Evolutionary conservation across 1,140 invertebrate species (phyloP).

Genomic region (Platorchestia sp.): DNA sequence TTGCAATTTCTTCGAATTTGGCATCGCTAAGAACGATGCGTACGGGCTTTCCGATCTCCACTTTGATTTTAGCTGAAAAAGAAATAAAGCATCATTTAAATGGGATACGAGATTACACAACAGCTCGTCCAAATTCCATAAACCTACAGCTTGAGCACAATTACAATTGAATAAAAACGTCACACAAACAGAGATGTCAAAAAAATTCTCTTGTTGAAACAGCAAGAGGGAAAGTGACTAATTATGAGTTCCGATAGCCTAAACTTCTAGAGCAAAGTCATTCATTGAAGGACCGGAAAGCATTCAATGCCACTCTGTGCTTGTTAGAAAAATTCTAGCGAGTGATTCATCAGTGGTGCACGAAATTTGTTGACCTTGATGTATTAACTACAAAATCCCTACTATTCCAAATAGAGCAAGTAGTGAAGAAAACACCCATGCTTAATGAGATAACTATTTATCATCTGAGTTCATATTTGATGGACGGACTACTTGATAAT

Average conservation of each 20-base stretch:
- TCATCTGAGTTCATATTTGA: neutral
- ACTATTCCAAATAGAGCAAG: too few species aligned
- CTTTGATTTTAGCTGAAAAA: conserved; percentile 60
- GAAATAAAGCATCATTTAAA: neutral
- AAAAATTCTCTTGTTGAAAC: neutral
- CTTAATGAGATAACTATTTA: too few species aligned
- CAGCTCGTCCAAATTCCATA: neutral
- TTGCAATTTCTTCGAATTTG: conserved; percentile 57
- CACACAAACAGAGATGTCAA: neutral
- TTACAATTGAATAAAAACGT: neutral
- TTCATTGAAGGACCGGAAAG: too few species aligned
- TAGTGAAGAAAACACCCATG: too few species aligned
- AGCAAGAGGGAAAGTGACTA: neutral
- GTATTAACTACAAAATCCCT: too few species aligned
- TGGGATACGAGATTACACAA: neutral
- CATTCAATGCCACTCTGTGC: too few species aligned
- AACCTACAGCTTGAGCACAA: too few species aligned
- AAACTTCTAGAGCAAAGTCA: neutral
- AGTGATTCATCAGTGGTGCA: too few species aligned
- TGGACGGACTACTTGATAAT: neutral
- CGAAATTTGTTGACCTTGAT: too few species aligned
- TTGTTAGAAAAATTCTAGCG: too few species aligned
- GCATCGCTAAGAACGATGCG: conserved; percentile 63
- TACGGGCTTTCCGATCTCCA: conserved; percentile 66
- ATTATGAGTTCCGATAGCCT: neutral